phyloP scores from a whole-genome alignment of 2,888 invertebrate species.

The Stegophylla sp. region DNA sequence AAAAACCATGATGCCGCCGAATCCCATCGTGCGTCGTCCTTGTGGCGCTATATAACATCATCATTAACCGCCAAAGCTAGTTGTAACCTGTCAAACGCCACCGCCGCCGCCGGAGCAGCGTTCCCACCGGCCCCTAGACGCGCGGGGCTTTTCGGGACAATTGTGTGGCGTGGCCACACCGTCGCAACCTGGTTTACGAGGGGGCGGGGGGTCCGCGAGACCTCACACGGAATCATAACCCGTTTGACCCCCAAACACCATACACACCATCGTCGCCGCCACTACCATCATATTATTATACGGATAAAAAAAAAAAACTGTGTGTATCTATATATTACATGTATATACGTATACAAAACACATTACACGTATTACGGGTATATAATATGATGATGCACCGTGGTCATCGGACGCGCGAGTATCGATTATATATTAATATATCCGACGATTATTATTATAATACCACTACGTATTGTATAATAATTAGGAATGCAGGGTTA shows the following conservation, averaged over 20 bases:
- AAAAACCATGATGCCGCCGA: constrained; percentile 30
- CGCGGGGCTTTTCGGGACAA: constrained; percentile 17
- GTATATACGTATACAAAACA: no score
- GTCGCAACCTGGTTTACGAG: not conserved
- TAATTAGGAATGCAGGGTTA: constrained; percentile 21
- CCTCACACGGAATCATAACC: constrained; percentile 56
- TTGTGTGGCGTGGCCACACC: not conserved
- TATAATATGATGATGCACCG: not conserved
- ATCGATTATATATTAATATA: no score
- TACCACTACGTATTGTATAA: not conserved
- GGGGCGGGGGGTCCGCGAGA: constrained; percentile 26
- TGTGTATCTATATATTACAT: no score
- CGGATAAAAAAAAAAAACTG: no score
- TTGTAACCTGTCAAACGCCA: constrained; percentile 53
- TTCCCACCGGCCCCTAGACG: constrained; percentile 12
- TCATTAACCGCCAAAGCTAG: constrained; percentile 56
- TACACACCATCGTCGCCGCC: not conserved
- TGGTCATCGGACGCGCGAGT: no score
- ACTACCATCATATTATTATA: not conserved
- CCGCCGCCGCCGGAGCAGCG: constrained; percentile 17
- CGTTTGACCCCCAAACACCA: constrained; percentile 47
- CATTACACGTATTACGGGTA: not conserved
- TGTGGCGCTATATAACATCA: constrained; percentile 58
- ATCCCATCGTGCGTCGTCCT: constrained; percentile 48
- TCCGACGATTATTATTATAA: not conserved